Conservation (phyloP, 2,888 invertebrate species). For the Agrotis segetum region DNA sequence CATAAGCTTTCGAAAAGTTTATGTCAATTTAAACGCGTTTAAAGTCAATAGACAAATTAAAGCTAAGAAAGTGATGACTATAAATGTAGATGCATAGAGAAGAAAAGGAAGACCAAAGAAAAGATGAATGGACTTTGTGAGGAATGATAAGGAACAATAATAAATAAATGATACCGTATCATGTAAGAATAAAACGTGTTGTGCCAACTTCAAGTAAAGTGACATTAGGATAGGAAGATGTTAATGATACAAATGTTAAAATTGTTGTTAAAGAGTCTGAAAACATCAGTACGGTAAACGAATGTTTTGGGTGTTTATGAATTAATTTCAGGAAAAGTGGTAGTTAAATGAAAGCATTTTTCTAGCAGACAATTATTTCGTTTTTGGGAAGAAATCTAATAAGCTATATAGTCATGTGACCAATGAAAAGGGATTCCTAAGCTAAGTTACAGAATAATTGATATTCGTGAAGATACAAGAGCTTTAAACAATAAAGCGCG, state of each 20-base stretch:
- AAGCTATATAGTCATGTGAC: not conserved
- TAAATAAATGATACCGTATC: no score
- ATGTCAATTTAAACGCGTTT: no score
- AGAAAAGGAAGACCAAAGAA: no score
- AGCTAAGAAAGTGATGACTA: no score
- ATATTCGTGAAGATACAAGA: conserved; percentile 36
- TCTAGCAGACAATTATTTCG: no score
- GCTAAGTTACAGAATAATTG: not conserved
- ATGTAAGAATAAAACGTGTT: not conserved
- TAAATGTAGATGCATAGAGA: no score
- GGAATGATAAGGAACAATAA: no score
- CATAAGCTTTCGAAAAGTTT: no score
- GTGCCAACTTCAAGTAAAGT: not conserved
- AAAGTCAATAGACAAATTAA: no score
- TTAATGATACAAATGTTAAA: not conserved
- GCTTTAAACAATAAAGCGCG: conserved; percentile 32
- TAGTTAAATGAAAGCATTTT: not conserved
- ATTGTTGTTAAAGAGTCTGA: not conserved
- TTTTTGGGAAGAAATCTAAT: not conserved
- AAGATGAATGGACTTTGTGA: no score
- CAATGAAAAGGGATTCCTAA: not conserved
- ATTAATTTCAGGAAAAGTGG: not conserved
- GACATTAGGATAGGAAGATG: not conserved
- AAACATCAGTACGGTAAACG: not conserved
- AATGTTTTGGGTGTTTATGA: no score